Evolutionary conservation across 1,140 invertebrate species (phyloP).

Genomic region (Achatina immaculata): DNA sequence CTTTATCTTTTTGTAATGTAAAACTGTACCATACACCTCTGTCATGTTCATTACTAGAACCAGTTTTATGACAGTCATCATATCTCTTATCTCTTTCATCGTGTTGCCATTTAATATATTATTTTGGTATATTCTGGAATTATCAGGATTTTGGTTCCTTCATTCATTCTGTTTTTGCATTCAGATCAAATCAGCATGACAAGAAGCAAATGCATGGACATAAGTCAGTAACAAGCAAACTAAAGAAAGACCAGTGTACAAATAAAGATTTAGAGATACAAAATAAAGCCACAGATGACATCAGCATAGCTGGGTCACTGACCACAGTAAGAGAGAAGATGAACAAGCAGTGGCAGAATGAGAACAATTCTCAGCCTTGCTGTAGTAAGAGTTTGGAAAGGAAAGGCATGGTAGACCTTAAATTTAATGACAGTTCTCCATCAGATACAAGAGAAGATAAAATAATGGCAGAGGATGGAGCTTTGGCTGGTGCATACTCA

Average conservation of each 20-base stretch:
- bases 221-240: background rate
- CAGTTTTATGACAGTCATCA: too few relatives aligned
- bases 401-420: background rate
- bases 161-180: background rate
- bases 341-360: background rate
- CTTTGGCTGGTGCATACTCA: too few relatives aligned
- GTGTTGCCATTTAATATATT: too few relatives aligned
- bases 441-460: background rate
- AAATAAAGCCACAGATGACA: background rate
- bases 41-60: too few relatives aligned
- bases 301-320: background rate
- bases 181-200: background rate
- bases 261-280: background rate
- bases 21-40: too few relatives aligned
- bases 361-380: background rate
- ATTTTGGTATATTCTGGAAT: too few relatives aligned
- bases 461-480: too few relatives aligned
- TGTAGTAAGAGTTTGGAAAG: background rate
- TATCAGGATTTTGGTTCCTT: too few relatives aligned
- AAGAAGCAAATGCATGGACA: background rate
- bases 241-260: background rate
- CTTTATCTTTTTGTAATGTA: too few relatives aligned
- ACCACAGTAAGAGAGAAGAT: background rate
- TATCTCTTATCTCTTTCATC: too few relatives aligned
- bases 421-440: background rate